phyloP scores from a whole-genome alignment of 2,797 vertebrate genomes.

The Enteromius mattozi region DNA sequence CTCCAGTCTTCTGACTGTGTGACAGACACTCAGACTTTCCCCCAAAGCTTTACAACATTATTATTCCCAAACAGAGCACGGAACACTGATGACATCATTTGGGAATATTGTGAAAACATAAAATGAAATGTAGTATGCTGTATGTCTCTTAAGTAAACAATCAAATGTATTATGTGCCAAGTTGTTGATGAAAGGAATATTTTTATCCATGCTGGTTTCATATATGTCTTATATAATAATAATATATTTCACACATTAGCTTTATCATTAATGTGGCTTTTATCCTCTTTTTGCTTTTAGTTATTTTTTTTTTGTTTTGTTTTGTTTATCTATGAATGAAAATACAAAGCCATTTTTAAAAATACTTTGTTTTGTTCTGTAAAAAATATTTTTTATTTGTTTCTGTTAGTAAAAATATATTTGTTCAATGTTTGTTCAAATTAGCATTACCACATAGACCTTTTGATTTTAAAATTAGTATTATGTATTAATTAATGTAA shows the following conservation, averaged over 20 bases:
- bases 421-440: background rate
- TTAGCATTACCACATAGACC: background rate
- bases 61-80: background rate
- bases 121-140: background rate
- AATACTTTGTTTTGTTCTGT: too few species aligned
- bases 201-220: background rate
- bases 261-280: background rate
- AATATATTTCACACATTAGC: too few species aligned
- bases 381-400: background rate
- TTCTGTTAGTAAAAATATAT: background rate
- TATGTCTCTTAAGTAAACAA: background rate
- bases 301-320: too few species aligned
- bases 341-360: too few species aligned
- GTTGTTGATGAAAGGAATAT: background rate
- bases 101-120: background rate
- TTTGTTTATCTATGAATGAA: too few species aligned
- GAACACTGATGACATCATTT: background rate
- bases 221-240: background rate
- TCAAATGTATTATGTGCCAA: background rate
- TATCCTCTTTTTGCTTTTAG: too few species aligned
- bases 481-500: background rate
- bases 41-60: conserved; percentile 42
- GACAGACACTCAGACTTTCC: conserved; percentile 40
- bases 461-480: background rate
- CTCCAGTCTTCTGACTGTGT: conserved; percentile 30